These are phyloP conservation scores for Lysiphlebus fabarum DNA, from an alignment of 1,140 invertebrate species.

Conservation along the genomic window DNA sequence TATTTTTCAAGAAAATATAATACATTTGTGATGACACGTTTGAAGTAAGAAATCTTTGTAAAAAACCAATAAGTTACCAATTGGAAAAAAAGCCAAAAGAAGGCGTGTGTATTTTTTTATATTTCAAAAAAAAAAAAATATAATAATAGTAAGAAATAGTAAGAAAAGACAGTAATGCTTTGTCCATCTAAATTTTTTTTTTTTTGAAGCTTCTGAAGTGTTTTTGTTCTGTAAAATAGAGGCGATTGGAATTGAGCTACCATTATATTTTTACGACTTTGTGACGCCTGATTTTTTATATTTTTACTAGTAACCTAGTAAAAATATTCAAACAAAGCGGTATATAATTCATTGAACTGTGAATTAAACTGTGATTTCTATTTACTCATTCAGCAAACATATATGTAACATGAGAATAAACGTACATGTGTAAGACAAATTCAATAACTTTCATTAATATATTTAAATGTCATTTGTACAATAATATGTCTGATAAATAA, in stretches of 20 bases:
- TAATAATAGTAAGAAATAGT: slow-evolving; percentile 5
- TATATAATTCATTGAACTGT: slow-evolving; percentile 9
- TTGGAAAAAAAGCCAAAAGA: neutral
- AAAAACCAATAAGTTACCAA: neutral
- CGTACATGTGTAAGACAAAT: too few relatives aligned
- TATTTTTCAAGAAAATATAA: too few relatives aligned
- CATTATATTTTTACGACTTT: slow-evolving; percentile 40
- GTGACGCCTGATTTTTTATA: too few relatives aligned
- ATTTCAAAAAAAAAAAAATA: too few relatives aligned
- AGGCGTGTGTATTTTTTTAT: neutral
- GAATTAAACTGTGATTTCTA: neutral
- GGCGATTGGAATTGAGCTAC: slow-evolving; percentile 24
- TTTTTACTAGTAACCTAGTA: too few relatives aligned
- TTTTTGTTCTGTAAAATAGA: slow-evolving; percentile 12
- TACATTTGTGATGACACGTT: neutral
- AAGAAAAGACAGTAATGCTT: slow-evolving; percentile 7
- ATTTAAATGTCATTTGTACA: too few relatives aligned
- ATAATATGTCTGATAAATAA: too few relatives aligned
- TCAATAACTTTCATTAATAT: too few relatives aligned
- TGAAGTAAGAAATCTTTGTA: neutral
- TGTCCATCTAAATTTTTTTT: neutral
- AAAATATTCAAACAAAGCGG: too few relatives aligned
- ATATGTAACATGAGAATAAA: too few relatives aligned
- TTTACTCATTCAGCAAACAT: neutral
- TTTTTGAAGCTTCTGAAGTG: slow-evolving; percentile 13